Evolutionary conservation across 92 coral and sea anemone species (phyloP), one percentile per base, ranked within the genome.

Genomic region (Virgularia gustaviana): DNA sequence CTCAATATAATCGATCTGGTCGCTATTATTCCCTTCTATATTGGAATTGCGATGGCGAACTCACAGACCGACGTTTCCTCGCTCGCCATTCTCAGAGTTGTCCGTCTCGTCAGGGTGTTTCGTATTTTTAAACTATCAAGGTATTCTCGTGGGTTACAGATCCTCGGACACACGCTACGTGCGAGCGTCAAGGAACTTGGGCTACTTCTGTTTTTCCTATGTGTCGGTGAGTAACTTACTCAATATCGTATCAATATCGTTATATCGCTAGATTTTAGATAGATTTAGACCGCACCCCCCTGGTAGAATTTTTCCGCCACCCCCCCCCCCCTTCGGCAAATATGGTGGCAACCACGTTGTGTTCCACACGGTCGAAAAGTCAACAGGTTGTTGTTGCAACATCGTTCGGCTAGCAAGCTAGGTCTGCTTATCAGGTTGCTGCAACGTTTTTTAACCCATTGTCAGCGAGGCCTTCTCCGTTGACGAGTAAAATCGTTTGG

Each of bases 101-200:
- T 94, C 1, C 74, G 99, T 9, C 80, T 94, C 0, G 99, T 94
- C 24, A 77, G 99, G 13, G 99, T 94, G 0, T 94, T 94, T 57
- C 79, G 99, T 10, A 94, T 94, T 73, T 94, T 94, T 73, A 94
- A 94, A 63, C 86, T 94, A 11, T 94, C 99, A 20, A 96, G 99
- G 2, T 94, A 94, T 68, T 94, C 99, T 31, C 82, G 99, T 33
- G 99, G 99, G 1, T 84, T 94, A 1, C 99, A 94, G 76, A 94
- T 94, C 36, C 81, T 94, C 33, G 99, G 99, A 2, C 90, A 94
- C 74, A 94, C 99, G 38, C 86, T 94, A n/a, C 82, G 84, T 49
- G 99, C 99, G 49, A 94, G 99, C 53, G 82, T 94, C 37, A 76
- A 96, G 57, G 99, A 94, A 57, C 81, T 94, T 24, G 99, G 99